phyloP scores from a whole-genome alignment of 2,113 vertebrate genomes.

The Takifugu flavidus region DNA sequence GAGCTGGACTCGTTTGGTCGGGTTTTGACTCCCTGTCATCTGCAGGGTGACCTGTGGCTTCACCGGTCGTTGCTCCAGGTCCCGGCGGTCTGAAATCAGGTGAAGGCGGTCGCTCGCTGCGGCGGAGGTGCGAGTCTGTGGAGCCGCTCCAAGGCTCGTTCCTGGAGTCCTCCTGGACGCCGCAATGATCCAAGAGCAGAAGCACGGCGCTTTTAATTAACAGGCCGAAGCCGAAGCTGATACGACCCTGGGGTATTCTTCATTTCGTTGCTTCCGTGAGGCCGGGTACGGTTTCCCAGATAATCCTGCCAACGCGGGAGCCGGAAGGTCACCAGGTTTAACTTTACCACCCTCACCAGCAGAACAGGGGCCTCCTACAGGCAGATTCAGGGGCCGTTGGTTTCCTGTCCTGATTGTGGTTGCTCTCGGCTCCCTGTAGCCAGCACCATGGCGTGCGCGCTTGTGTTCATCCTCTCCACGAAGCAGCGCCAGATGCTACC shows the following conservation, averaged over 20 bases:
- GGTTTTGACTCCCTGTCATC: constrained; percentile 12
- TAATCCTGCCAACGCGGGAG: not conserved
- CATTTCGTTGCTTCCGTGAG: no score
- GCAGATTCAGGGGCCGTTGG: not conserved
- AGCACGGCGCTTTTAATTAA: no score
- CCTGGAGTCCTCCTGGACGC: not conserved
- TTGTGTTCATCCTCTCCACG: no score
- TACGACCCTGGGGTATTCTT: no score
- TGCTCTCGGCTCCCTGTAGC: constrained; percentile 5
- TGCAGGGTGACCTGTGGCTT: no score
- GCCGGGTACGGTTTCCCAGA: no score
- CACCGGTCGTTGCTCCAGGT: constrained; percentile 11
- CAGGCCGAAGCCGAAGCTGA: no score
- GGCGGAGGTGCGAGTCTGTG: constrained; percentile 6
- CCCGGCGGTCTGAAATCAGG: constrained; percentile 3
- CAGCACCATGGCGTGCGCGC: constrained; percentile 19
- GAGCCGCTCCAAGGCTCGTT: no score
- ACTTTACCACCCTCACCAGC: constrained; percentile 18
- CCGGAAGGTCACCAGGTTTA: not conserved
- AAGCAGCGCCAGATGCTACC: not conserved
- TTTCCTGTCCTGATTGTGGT: not conserved
- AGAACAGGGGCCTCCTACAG: not conserved
- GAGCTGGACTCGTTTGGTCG: constrained; percentile 9
- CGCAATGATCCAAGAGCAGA: not conserved
- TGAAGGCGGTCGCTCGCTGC: no score